These are phyloP conservation scores for Mellilla xanthometata DNA, from an alignment of 2,888 invertebrate genomes.

Conservation along the genomic window DNA sequence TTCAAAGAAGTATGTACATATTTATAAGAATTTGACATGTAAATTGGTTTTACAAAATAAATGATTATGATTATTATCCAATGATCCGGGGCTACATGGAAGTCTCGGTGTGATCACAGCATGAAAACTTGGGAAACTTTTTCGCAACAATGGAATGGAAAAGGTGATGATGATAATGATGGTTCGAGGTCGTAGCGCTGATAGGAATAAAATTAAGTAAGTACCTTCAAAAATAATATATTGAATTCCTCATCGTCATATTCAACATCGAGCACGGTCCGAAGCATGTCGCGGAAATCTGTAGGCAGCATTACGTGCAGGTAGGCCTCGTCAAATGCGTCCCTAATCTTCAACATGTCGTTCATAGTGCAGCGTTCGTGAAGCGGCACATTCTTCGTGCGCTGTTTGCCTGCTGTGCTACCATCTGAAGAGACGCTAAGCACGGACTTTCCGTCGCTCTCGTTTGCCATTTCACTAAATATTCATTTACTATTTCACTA, in stretches of 20 bases:
- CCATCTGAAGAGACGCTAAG: constrained; percentile 57
- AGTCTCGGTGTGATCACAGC: no score
- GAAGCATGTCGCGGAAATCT: constrained; percentile 65
- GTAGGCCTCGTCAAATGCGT: constrained; percentile 67
- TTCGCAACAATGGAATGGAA: no score
- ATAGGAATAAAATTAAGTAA: no score
- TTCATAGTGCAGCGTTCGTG: constrained; percentile 67
- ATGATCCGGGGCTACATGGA: no score
- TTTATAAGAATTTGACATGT: no score
- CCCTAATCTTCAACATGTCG: constrained; percentile 71
- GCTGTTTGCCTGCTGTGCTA: constrained; percentile 46
- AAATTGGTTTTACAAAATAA: no score
- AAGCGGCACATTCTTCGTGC: constrained; percentile 57
- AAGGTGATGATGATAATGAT: no score
- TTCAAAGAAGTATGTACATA: no score
- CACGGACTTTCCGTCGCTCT: constrained; percentile 57
- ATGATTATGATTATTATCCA: no score
- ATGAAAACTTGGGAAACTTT: no score
- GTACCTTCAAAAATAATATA: constrained; percentile 84
- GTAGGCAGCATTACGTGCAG: constrained; percentile 61
- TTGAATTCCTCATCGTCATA: constrained; percentile 83
- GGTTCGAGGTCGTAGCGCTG: no score
- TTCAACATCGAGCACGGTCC: constrained; percentile 66
- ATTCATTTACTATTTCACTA: no score
- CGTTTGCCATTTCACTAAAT: constrained; percentile 48